Conservation (phyloP, 2,888 invertebrate species). For the Panzeria rudis region DNA sequence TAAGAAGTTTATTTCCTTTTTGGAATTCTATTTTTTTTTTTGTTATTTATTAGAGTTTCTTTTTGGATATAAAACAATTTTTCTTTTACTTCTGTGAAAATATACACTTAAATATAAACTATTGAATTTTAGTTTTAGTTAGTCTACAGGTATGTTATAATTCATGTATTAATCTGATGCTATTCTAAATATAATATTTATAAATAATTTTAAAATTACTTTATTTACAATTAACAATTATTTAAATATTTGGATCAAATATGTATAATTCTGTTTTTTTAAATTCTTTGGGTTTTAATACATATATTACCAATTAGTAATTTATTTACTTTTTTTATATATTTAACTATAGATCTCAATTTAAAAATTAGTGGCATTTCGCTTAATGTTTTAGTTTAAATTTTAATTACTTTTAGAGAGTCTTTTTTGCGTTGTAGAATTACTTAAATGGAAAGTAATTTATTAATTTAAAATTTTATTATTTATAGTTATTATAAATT, state of each 20-base stretch:
- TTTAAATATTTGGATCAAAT: slow-evolving; percentile 10
- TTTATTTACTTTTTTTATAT: slow-evolving; percentile 9
- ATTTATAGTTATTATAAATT: slow-evolving; percentile 10
- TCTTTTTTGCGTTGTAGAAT: slow-evolving; percentile 56
- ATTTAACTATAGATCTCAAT: slow-evolving; percentile 44
- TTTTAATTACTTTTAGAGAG: slow-evolving; percentile 52
- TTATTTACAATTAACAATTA: slow-evolving; percentile 67
- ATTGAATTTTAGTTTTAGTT: slow-evolving; percentile 45
- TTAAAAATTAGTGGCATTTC: slow-evolving; percentile 64
- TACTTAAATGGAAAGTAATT: slow-evolving; percentile 34
- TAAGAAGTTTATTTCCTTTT: slow-evolving; percentile 36
- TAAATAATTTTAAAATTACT: slow-evolving; percentile 30
- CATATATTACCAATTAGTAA: slow-evolving; percentile 44
- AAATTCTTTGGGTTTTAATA: slow-evolving; percentile 62
- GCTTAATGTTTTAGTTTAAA: slow-evolving; percentile 33
- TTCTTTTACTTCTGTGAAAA: slow-evolving; percentile 36
- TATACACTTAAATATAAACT: slow-evolving; percentile 46
- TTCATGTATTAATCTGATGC: neutral
- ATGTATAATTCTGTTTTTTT: slow-evolving; percentile 42
- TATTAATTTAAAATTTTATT: slow-evolving; percentile 1
- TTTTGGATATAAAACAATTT: slow-evolving; percentile 55
- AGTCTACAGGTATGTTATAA: slow-evolving; percentile 52
- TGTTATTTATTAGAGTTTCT: slow-evolving; percentile 42
- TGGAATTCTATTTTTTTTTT: slow-evolving; percentile 2
- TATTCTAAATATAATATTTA: slow-evolving; percentile 15